These are phyloP conservation scores for Phengaris alcon DNA, from an alignment of 2,888 invertebrate genomes.

Conservation along the genomic window DNA sequence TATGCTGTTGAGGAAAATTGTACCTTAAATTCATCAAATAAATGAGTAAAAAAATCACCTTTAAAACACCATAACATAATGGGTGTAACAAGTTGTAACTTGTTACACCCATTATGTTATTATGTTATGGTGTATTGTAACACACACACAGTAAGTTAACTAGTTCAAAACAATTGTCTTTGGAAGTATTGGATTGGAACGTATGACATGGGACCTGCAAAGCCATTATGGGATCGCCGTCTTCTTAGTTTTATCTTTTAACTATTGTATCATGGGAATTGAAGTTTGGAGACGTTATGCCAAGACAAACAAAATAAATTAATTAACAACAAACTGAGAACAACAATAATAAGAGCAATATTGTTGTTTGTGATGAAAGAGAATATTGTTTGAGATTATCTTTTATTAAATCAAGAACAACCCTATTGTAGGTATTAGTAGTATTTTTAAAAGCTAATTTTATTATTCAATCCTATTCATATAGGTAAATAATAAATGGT, in stretches of 20 bases:
- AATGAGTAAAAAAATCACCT: too few species aligned
- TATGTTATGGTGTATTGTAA: too few species aligned
- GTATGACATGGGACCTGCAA: conserved; percentile 2
- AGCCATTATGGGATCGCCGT: conserved; percentile 12
- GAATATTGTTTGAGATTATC: conserved; percentile 1
- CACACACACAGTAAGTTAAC: neutral
- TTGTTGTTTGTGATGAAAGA: conserved; percentile 5
- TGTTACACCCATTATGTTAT: too few species aligned
- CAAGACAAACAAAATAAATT: conserved; percentile 25
- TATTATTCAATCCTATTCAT: neutral
- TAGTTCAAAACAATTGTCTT: neutral
- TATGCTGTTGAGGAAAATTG: too few species aligned
- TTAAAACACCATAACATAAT: too few species aligned
- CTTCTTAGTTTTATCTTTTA: conserved; percentile 23
- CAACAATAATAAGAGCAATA: conserved; percentile 13
- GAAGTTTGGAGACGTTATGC: conserved; percentile 15
- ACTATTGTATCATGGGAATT: conserved; percentile 19
- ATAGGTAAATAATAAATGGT: neutral
- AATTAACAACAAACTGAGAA: conserved; percentile 22
- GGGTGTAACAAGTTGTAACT: too few species aligned
- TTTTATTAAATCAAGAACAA: neutral
- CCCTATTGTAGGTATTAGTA: neutral
- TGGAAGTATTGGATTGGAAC: conserved; percentile 22
- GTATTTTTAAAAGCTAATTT: neutral
- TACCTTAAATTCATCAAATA: too few species aligned